Evolutionary conservation across 2,797 vertebrate species (phyloP).

Genomic region (Cuculus canorus): DNA sequence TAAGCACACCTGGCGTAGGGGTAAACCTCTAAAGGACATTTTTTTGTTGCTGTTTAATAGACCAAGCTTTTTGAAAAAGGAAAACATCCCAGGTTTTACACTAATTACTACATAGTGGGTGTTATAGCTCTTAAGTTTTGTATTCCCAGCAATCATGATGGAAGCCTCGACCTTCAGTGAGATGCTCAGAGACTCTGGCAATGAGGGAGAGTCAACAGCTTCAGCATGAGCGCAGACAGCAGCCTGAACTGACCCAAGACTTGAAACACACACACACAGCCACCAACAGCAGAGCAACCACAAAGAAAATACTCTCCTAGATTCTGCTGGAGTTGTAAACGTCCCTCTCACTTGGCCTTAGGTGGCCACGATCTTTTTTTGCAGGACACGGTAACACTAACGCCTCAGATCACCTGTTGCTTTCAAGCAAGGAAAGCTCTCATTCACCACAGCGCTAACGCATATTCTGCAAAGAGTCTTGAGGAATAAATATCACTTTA

Average conservation of each 20-base stretch:
- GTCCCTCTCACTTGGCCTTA: not conserved
- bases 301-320: not conserved
- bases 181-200: not conserved
- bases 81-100: not conserved
- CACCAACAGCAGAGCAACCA: not conserved
- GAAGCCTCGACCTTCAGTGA: not conserved
- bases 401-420: not conserved
- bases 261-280: not conserved
- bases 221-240: not conserved
- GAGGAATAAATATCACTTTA: not conserved
- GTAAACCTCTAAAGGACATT: not conserved
- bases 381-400: accelerated
- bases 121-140: accelerated
- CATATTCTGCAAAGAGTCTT: not conserved
- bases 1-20: not conserved
- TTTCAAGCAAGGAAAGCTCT: not conserved
- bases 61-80: not conserved
- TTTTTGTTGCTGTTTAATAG: not conserved
- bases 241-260: not conserved
- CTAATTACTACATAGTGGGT: not conserved
- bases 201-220: not conserved
- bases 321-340: not conserved
- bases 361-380: not conserved
- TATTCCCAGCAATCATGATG: accelerated
- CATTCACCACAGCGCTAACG: accelerated